These are phyloP conservation scores for Hypomecis punctinalis DNA, from an alignment of 2,888 invertebrate species.

Conservation along the genomic window DNA sequence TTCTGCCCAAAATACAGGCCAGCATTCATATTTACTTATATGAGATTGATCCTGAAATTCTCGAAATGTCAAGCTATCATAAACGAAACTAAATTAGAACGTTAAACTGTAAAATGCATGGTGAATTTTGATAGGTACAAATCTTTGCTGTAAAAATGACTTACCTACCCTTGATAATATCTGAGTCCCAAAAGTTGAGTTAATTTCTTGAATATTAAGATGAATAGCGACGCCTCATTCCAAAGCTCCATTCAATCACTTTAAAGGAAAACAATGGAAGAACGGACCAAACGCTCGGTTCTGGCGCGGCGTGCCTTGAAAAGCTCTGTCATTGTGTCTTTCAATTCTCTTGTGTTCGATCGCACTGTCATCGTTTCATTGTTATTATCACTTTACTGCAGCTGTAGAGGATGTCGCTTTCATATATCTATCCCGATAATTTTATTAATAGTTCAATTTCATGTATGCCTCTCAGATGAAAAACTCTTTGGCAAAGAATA, in stretches of 20 bases:
- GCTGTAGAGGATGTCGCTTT: neutral
- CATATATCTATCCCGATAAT: too few species aligned
- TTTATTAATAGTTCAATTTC: too few species aligned
- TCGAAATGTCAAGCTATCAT: too few species aligned
- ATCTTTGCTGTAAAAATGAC: too few species aligned
- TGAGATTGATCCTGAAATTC: too few species aligned
- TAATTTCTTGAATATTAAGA: neutral
- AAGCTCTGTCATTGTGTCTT: slow-evolving; percentile 47
- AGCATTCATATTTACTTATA: too few species aligned
- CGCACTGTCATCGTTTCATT: slow-evolving; percentile 31
- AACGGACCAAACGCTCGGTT: slow-evolving; percentile 42
- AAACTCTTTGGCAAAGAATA: too few species aligned
- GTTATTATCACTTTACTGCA: slow-evolving; percentile 40
- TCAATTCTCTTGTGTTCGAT: slow-evolving; percentile 43
- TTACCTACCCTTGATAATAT: neutral
- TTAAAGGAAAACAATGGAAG: slow-evolving; percentile 51
- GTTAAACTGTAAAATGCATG: too few species aligned
- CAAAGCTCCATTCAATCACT: slow-evolving; percentile 47
- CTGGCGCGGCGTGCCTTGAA: slow-evolving; percentile 43
- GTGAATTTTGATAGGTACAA: too few species aligned
- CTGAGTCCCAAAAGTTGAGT: neutral
- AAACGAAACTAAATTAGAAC: too few species aligned
- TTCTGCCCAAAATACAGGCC: too few species aligned
- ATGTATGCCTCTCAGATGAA: too few species aligned
- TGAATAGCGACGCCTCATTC: neutral